Conservation (phyloP, 2,113 vertebrate genomes). For the Scomber colias region DNA sequence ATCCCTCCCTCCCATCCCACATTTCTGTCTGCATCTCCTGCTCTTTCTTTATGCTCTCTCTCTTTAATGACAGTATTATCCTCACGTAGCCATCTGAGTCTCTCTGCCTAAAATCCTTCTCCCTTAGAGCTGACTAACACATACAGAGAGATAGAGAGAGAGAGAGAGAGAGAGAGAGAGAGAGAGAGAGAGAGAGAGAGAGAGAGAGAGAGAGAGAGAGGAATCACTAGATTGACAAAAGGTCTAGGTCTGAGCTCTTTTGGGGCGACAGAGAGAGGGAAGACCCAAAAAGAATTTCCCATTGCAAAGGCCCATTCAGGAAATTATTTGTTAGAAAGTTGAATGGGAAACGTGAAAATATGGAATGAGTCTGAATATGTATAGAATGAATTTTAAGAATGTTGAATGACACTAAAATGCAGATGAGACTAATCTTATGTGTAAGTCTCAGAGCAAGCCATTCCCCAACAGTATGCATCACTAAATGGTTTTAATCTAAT, state of each 20-base stretch:
- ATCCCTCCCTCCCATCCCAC: conserved; percentile 38
- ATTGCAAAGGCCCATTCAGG: too few species aligned
- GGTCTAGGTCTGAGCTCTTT: conserved; percentile 35
- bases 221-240: conserved; percentile 21
- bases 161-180: background rate
- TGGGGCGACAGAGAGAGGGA: conserved; percentile 1
- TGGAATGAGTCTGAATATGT: too few species aligned
- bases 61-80: conserved; percentile 73
- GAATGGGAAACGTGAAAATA: too few species aligned
- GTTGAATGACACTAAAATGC: too few species aligned
- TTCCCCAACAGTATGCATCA: too few species aligned
- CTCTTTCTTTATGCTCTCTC: conserved; percentile 36
- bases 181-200: conserved; percentile 17
- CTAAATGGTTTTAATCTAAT: too few species aligned
- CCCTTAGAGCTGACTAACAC: conserved; percentile 41
- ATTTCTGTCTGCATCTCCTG: conserved; percentile 30
- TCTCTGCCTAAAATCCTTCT: conserved; percentile 55
- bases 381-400: too few species aligned
- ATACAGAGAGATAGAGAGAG: conserved; percentile 12
- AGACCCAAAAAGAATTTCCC: conserved; percentile 15
- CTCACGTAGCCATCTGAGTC: conserved; percentile 65
- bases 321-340: too few species aligned
- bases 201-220: background rate
- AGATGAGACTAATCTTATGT: too few species aligned
- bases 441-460: too few species aligned